Base-by-base conservation (phyloP, 2,113 vertebrate genomes). In the Antigone vipio region DNA sequence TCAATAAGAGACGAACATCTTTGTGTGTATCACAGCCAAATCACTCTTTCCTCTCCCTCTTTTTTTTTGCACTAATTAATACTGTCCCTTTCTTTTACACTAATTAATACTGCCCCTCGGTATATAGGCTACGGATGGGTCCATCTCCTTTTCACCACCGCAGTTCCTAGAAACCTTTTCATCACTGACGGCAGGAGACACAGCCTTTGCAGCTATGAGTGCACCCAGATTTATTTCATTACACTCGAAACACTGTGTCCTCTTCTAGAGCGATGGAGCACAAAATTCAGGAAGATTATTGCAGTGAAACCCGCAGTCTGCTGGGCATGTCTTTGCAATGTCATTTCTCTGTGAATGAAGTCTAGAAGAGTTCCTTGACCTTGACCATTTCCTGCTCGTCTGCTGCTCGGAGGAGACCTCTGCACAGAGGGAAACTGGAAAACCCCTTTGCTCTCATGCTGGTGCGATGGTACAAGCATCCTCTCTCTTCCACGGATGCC, bases 381-480 rank as follows among this genome's bases (percentile, higher is more conserved):
- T 87, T 77, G 64, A 14, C 38, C 34, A 19, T 20, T 1, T 0
- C 21, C 63, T 68, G 35, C 35, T 73, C 0, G 0, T 80, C 64
- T 69, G 38, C 38, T 75, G 35, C 58, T 56, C 15, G 7, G 30
- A 4, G 0, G 53, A 77, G 35, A 58, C 16, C 67, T 86, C n/a
- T 49, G 49, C 53, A 88, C n/a, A 9, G 9, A 49, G 40, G 35
- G 35, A 53, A 88, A 30, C 15, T 11, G 55, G 72, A 35, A 53
- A 74, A 81, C 3, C 14, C 15, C 29, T 77, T 50, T 80, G n/a
- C 50, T 78, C 18, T 11, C 3, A 29, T 5, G 24, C 32, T 1
- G 2, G 16, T 0, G 0, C 6, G 30, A 9, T 10, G 24, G 49
- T 40, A 4, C 9, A 30, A 66, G 19, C 9, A 17, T 29, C 55